phyloP scores from a whole-genome alignment of 2,797 vertebrate species.

The Podarcis siculus region DNA sequence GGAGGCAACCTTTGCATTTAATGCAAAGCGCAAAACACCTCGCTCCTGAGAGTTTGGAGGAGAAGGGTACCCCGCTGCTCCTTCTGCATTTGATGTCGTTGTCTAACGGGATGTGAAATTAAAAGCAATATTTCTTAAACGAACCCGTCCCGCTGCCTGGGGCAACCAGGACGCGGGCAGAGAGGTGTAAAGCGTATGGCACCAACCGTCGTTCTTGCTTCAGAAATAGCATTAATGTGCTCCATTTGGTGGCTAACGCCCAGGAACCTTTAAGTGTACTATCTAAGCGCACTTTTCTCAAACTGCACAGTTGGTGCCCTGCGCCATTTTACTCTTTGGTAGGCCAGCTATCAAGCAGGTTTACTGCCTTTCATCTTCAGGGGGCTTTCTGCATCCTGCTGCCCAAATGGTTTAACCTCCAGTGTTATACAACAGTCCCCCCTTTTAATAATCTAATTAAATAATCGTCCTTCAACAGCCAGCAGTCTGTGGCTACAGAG shows the following conservation, averaged over 20 bases:
- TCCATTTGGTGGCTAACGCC: neutral
- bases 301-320: neutral
- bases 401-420: no score
- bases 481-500: no score
- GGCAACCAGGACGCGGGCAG: neutral
- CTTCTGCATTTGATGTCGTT: no score
- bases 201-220: neutral
- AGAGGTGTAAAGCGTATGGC: neutral
- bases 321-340: neutral
- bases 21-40: neutral
- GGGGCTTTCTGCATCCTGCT: no score
- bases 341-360: neutral
- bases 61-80: no score
- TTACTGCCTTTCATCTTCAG: no score
- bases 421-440: no score
- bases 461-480: no score
- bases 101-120: conserved; percentile 8
- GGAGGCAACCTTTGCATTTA: neutral
- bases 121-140: neutral
- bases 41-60: no score
- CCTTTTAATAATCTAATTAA: no score
- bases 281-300: neutral
- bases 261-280: neutral
- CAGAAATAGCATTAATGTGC: neutral
- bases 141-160: neutral